Base-by-base conservation (phyloP, 2,113 vertebrate genomes). In the Danio rerio region DNA sequence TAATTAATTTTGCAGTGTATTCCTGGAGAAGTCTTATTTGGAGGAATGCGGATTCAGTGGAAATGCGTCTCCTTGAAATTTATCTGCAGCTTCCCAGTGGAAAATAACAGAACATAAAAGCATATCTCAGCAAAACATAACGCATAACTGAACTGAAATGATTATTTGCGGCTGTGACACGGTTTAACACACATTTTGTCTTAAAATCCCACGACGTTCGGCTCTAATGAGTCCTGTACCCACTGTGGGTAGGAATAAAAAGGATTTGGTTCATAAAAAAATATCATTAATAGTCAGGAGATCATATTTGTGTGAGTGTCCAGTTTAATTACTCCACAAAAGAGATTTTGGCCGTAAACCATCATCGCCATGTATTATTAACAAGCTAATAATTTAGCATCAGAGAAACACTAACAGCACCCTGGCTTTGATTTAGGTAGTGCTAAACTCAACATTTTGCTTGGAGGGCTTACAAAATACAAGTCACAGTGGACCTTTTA, bases 1-100 rank as follows among this genome's bases (percentile, higher is more conserved):
- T 91, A 91, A 93, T 93, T 89, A 88, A 91, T 92, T 91, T 91
- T 61, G 66, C 21, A 5, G 45, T 84, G 87, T 86, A 86, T 88
- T 90, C 89, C 84, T 90, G 89, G 85, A 90, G 87, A 89, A 89
- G 90, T 89, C 13, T 50, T 75, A 42, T 52, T 31, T 86, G 78
- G 86, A 92, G 91, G 71, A 89, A 86, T 82, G 72, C 13, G 43
- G 43, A 55, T 71, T 78, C 66, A 56, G 56, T 40, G 31, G 53
- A 42, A 84, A 79, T 21, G 18, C 15, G 0, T 61, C 66, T 59
- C 69, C 13, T 52, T 71, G 49, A 50, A 71, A 71, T 71, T 5
- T 31, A 71, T 52, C 69, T 15, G 69, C 12, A 31, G 47, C 11
- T 77, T 63, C 74, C 74, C 58, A 63, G 13, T 50, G 13, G 12